A percentile compares a stretch with the other conserved stretches of the same genome.
phyloP scores from a whole-genome alignment of 2,797 vertebrate species.

The Zenarchopterus dispar region DNA sequence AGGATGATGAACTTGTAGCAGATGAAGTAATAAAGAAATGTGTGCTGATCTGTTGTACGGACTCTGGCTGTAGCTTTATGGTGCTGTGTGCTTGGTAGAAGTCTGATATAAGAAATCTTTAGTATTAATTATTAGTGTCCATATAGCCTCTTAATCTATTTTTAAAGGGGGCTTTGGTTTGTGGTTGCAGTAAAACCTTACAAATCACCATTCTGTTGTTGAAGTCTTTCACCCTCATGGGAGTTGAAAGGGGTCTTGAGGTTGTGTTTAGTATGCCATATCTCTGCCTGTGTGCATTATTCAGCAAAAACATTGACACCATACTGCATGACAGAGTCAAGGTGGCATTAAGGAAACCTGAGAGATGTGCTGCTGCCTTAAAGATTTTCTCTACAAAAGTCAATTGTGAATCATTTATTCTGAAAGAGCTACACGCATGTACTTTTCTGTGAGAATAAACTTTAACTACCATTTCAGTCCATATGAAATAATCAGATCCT shows the following conservation, averaged over 20 bases:
- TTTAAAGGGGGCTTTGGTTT: background rate
- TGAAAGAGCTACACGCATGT: background rate
- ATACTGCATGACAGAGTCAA: constrained; percentile 12
- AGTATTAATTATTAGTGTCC: too few relatives aligned
- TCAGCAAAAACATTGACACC: constrained; percentile 32
- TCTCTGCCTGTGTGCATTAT: constrained; percentile 41
- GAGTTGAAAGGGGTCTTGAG: constrained; percentile 13
- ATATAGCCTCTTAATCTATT: too few relatives aligned
- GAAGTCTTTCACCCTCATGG: constrained; percentile 3
- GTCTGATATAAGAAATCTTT: too few relatives aligned
- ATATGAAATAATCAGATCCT: constrained; percentile 1
- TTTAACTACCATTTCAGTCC: background rate
- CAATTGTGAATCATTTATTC: background rate
- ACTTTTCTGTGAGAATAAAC: background rate
- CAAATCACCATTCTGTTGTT: constrained; percentile 16
- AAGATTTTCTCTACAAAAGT: constrained; percentile 2
- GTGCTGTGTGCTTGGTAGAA: too few relatives aligned
- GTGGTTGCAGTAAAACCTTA: constrained; percentile 7
- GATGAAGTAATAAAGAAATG: too few relatives aligned
- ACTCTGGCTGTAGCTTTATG: too few relatives aligned
- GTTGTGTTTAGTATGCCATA: constrained; percentile 35
- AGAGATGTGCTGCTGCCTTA: constrained; percentile 8
- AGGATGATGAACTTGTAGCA: too few relatives aligned
- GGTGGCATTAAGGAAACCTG: background rate
- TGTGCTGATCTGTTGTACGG: too few relatives aligned